phyloP scores from a whole-genome alignment of 2,113 vertebrate species.

The Pseudopipra pipra region DNA sequence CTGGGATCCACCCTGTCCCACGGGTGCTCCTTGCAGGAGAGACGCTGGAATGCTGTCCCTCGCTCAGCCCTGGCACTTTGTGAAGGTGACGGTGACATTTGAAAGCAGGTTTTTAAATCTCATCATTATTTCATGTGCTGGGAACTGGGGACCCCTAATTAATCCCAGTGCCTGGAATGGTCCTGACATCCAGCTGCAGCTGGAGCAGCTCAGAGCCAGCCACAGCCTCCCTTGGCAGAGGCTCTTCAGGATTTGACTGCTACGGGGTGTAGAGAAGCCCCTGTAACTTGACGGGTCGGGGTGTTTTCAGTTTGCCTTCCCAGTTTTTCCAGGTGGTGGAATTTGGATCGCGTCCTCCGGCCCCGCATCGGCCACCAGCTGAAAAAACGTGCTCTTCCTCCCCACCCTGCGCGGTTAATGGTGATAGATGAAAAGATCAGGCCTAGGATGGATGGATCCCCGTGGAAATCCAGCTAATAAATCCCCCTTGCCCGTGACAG shows the following conservation, averaged over 20 bases:
- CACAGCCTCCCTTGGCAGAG: not conserved
- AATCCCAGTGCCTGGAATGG: not conserved
- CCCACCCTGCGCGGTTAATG: not conserved
- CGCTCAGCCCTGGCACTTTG: not conserved
- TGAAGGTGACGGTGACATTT: not conserved
- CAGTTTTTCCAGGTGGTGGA: not conserved
- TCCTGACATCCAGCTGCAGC: not conserved
- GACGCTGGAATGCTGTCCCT: not conserved
- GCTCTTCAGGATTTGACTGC: not conserved
- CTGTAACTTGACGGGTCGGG: not conserved
- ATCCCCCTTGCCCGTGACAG: not conserved
- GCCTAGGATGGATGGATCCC: not conserved
- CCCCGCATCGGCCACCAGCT: not conserved
- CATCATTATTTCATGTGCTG: not conserved
- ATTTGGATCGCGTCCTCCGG: not conserved
- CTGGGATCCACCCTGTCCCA: not conserved
- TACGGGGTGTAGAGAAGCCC: rapidly evolving
- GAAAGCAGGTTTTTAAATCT: not conserved
- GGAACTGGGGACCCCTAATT: not conserved
- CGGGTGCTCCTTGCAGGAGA: not conserved
- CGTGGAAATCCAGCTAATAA: not conserved
- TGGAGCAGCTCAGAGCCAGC: not conserved
- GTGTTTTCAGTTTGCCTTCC: not conserved
- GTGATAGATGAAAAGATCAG: not conserved
- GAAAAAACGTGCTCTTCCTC: not conserved